Evolutionary conservation across 37 sponge, comb jelly and placozoan species (phyloP), one percentile per base, ranked within the genome.

Genomic region (Theonella swinhoei): DNA sequence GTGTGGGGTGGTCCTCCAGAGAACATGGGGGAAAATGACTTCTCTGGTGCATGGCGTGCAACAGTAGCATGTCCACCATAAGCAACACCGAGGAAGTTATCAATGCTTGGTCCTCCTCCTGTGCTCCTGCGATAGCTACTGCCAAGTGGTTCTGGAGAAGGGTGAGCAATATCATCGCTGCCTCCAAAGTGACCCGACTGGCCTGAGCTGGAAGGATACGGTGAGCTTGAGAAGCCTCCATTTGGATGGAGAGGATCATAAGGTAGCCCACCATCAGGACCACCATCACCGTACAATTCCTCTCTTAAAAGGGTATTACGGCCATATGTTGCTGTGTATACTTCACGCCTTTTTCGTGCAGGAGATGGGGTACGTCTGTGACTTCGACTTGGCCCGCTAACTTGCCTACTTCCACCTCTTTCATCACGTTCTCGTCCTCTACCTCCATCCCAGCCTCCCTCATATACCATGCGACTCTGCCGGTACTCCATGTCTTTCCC

Each of bases 361-460:
- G 84, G 84, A 4, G 84, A 75, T 2, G 84, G 76, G 22, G 67
- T 74, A 1, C 76, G 62, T 14, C 54, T 47, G 54, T 47, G 54
- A 14, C 54, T 47, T 7, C 54, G 54, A n/a, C n/a, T n/a, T n/a
- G n/a, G n/a, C n/a, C n/a, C n/a, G 11, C 11, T 17, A 14, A 47
- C 54, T 17, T 47, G 14, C 54, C 54, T 47, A 14, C 54, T 47
- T 14, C 11, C 7, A 14, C 54, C 54, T 7, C 14, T 7, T 0
- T 14, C 35, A 31, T 26, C n/a, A 3, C 38, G 36, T n/a, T 65
- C 30, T 11, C 30, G 66, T 9, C 73, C 73, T 14, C 65, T 43
- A 17, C 60, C 36, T 26, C 30, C 23, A 33, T 25, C 36, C 62
- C 60, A 3, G 23, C 25, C 20, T 4, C 75, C 75, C 2, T 26